Conservation (phyloP, 2,113 vertebrate species). For the Pogonocichla stellata region DNA sequence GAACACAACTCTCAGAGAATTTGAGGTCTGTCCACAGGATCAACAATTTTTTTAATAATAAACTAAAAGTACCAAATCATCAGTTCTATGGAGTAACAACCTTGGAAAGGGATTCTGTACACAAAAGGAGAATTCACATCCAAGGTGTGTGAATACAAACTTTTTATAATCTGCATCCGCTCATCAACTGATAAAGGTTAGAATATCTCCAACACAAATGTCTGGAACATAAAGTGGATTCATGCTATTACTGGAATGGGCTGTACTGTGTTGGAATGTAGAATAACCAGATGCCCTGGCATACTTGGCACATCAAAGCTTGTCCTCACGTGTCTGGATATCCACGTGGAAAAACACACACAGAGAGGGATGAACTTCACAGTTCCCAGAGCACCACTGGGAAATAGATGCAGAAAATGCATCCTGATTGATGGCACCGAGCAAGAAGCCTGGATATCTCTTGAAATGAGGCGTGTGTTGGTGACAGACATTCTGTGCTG, state of each 20-base stretch:
- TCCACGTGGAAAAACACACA: not conserved
- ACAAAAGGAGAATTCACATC: not conserved
- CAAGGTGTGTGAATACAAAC: not conserved
- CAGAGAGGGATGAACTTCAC: not conserved
- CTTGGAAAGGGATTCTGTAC: not conserved
- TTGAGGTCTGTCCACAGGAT: not conserved
- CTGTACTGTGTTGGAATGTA: not conserved
- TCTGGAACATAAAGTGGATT: not conserved
- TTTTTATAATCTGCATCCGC: not conserved
- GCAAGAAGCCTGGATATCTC: not conserved
- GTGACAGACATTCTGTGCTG: not conserved
- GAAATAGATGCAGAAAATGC: not conserved
- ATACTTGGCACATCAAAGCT: not conserved
- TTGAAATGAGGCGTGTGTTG: fast-evolving
- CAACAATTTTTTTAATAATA: not conserved
- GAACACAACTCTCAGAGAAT: not conserved
- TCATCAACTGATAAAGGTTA: not conserved
- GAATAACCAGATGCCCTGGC: not conserved
- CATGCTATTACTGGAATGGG: not conserved
- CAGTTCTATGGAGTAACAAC: not conserved
- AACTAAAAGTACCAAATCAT: not conserved
- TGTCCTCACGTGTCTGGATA: not conserved
- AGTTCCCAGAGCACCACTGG: not conserved
- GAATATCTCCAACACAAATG: not conserved
- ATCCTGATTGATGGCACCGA: not conserved